These are phyloP conservation scores for Hemiprocne comata DNA, from an alignment of 2,113 vertebrate genomes.

Conservation along the genomic window DNA sequence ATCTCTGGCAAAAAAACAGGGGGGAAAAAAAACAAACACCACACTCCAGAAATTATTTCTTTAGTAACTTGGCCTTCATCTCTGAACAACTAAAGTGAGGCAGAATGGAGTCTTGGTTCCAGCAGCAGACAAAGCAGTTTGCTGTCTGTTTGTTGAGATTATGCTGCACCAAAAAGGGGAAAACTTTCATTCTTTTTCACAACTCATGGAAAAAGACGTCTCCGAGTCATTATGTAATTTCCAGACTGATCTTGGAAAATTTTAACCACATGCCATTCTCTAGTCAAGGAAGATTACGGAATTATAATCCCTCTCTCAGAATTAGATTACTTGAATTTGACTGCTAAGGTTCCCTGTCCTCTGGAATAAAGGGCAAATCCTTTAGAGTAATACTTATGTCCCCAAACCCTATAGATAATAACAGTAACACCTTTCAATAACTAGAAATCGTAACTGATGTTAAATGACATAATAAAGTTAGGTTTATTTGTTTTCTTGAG, in stretches of 20 bases:
- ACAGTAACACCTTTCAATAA: neutral
- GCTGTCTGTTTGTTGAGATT: neutral
- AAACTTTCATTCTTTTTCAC: neutral
- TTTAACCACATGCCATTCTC: neutral
- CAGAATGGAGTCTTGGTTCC: neutral
- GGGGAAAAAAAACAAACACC: neutral
- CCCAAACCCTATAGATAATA: neutral
- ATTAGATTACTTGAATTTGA: neutral
- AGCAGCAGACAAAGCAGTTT: neutral
- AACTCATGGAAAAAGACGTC: neutral
- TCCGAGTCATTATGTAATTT: neutral
- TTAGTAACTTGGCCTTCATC: neutral
- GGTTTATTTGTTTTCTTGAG: neutral
- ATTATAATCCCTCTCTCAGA: neutral
- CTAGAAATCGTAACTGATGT: neutral
- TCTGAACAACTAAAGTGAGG: neutral
- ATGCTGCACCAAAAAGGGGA: rapidly evolving
- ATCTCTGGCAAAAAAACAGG: neutral
- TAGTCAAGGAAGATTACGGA: neutral
- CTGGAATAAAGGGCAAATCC: neutral
- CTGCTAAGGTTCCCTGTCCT: neutral
- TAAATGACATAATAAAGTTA: neutral
- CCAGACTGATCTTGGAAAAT: neutral
- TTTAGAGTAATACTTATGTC: neutral
- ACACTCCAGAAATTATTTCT: neutral